phyloP scores from a whole-genome alignment of 2,797 vertebrate genomes.

The Sorex maritimensis region DNA sequence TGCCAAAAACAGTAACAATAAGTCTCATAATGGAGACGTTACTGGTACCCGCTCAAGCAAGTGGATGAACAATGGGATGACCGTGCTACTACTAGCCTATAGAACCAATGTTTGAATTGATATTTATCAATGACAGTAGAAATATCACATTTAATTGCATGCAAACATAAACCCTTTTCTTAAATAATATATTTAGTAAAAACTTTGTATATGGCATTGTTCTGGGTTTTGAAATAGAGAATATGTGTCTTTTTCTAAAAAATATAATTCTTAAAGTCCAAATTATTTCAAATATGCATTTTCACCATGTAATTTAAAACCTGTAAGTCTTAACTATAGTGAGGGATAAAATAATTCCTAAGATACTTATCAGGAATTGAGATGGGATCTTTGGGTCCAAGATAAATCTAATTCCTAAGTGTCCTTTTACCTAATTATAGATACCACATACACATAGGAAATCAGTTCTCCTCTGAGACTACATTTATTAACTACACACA shows the following conservation, averaged over 20 bases:
- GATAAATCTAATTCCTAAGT: background rate
- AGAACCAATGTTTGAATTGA: background rate
- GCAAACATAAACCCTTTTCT: background rate
- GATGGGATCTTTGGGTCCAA: background rate
- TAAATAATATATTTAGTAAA: background rate
- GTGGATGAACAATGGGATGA: too few species aligned
- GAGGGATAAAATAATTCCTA: background rate
- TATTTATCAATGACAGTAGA: too few species aligned
- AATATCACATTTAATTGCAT: too few species aligned
- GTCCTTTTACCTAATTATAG: background rate
- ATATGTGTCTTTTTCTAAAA: background rate
- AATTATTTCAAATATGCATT: background rate
- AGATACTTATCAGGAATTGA: constrained; percentile 20
- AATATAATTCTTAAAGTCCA: constrained; percentile 14
- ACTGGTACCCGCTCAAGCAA: too few species aligned
- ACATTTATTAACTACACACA: background rate
- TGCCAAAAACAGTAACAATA: too few species aligned
- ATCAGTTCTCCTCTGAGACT: constrained; percentile 28
- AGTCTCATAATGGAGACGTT: too few species aligned
- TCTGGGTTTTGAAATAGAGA: constrained; percentile 1
- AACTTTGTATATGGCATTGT: background rate
- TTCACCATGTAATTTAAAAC: background rate
- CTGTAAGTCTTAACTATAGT: background rate
- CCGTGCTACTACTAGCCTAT: background rate
- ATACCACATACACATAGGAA: background rate